Base-by-base conservation (phyloP, 2,797 vertebrate species). In the Fringilla coelebs region DNA sequence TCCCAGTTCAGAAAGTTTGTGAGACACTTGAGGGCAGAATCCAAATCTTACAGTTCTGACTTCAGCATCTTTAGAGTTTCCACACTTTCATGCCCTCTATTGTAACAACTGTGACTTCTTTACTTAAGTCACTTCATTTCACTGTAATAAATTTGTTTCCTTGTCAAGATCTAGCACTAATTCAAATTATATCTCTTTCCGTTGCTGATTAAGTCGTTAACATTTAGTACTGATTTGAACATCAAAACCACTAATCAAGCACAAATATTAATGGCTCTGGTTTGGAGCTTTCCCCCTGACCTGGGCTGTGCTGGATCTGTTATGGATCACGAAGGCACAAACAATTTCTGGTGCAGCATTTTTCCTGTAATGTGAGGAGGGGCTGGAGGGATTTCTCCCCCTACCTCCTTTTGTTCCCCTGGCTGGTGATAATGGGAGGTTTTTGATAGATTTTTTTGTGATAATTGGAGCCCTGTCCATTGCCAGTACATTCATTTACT, bases 131-230 rank as follows among this genome's bases (percentile, higher is more conserved):
- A 51, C 76, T 81, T 93, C 48, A 78, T 94, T 88, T 93, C 49
- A 54, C 49, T n/a, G 17, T 48, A 40, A 63, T 85, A 85, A 65
- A 17, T 81, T 57, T 80, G 73, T 77, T 84, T 52, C 83, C 95
- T 81, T 85, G 77, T 90, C 76, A 90, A 94, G 88, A 75, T 75
- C 62, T 66, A 91, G 40, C 89, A 67, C 57, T 94, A 84, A 94
- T 94, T 95, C 91, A 89, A 95, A 96, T 96, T 75, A 90, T 81
- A 54, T 93, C 82, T 78, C 89, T 91, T 96, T 89, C 94, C 90
- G 79, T 74, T 93, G 94, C 94, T 94, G 91, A 96, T 96, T 96
- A 92, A 90, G 71, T 94, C 66, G 89, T 96, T 96, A 95, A 94
- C 96, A 96, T 96, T 96, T 95, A 91, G 70, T 93, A 45, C 66